phyloP scores from a whole-genome alignment of 2,888 invertebrate species.

The Folsomia candida region DNA sequence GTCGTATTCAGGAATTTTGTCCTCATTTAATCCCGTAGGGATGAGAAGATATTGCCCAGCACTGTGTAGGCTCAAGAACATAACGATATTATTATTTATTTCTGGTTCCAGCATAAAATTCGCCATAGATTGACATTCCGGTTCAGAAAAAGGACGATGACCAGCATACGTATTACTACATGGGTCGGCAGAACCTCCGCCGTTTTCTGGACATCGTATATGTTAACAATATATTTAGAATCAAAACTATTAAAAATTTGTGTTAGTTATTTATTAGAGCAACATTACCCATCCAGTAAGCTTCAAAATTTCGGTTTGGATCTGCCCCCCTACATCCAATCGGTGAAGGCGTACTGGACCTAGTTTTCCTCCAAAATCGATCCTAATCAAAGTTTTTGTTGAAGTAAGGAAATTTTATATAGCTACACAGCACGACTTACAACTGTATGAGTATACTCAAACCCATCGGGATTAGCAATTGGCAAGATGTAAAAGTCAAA shows the following conservation, averaged over 20 bases:
- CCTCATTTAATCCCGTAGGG: slow-evolving; percentile 73
- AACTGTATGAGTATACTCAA: slow-evolving; percentile 73
- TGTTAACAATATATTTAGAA: no score
- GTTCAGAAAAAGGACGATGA: slow-evolving; percentile 63
- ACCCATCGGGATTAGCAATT: slow-evolving; percentile 79
- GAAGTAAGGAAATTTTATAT: background rate
- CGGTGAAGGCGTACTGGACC: slow-evolving; percentile 42
- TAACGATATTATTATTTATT: slow-evolving; percentile 56
- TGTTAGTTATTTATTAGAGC: no score
- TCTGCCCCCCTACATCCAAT: slow-evolving; percentile 69
- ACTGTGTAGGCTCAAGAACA: slow-evolving; percentile 72
- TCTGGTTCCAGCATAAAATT: slow-evolving; percentile 60
- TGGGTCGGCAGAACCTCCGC: slow-evolving; percentile 56
- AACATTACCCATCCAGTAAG: slow-evolving; percentile 71
- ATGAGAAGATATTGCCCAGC: slow-evolving; percentile 76
- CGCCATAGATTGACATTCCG: slow-evolving; percentile 67
- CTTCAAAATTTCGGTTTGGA: slow-evolving; percentile 82
- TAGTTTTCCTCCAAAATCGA: slow-evolving; percentile 68
- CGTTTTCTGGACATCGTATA: slow-evolving; percentile 51
- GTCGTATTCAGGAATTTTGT: slow-evolving; percentile 35
- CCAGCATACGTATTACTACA: slow-evolving; percentile 56
- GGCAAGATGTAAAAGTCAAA: slow-evolving; percentile 71
- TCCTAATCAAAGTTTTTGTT: slow-evolving; percentile 57
- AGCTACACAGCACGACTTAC: slow-evolving; percentile 13
- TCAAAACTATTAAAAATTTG: no score